Base-by-base conservation (phyloP, 2,797 vertebrate genomes). In the Myotis vivesi region DNA sequence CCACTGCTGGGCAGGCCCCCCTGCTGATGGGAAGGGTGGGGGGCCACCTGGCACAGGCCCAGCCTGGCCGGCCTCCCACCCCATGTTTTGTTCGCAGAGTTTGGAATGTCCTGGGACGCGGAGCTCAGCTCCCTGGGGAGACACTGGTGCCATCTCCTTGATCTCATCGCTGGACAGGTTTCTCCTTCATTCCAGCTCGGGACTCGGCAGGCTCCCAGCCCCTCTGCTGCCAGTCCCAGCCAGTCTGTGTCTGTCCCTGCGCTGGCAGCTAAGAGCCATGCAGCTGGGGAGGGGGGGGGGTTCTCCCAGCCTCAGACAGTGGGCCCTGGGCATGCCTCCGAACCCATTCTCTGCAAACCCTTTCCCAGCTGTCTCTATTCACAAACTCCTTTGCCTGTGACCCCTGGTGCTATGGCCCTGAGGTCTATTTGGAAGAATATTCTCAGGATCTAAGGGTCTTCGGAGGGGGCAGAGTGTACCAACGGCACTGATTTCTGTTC, bases 41-140 rank as follows among this genome's bases (percentile, higher is more conserved):
- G 94, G 83, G 87, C 13, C 81, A 22, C 85, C 62, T 96, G 96
- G 96, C 97, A 41, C 16, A 2, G 33, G 76, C 95, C 95, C 96
- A 97, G 91, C 80, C 91, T 97, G 96, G 97, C 94, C 1, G 3
- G 88, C 57, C 64, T 94, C 97, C 95, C 94, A 92, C 57, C 72
- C 75, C 91, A 95, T 97, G 97, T 97, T 97, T 95, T 95, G 94
- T 95, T 97, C 49, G 3, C 66, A 92, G 96, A 82, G 96, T 96
- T 77, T 97, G 97, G 97, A 97, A 97, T 97, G 97, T 97, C 96
- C 97, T 96, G 97, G 96, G 96, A 96, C 88, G 81, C 71, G 3
- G 96, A 85, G 95, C 95, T 33, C 68, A 66, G 87, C 92, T 96
- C 97, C 93, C 96, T 80, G 64, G 95, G 94, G 97, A 94, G 94